Base-by-base conservation (phyloP, 2,113 vertebrate genomes). In the Brachyhypopomus gauderio region DNA sequence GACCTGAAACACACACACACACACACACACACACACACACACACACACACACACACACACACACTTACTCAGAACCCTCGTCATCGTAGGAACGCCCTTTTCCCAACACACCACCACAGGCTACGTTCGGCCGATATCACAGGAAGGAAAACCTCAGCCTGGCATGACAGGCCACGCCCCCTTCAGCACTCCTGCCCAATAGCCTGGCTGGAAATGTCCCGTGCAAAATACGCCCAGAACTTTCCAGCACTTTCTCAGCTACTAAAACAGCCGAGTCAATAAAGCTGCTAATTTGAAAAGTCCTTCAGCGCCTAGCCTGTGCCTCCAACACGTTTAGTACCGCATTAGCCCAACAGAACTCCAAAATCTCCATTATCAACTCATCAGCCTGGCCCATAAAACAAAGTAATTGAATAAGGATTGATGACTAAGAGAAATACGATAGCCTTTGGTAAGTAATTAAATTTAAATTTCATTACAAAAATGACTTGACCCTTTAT, bases 1-100 rank as follows among this genome's bases (percentile, higher is more conserved):
- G 85, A 99, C 98, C 97, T 99, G 87, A 22, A 45, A 3, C 0
- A 48, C 60, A 67, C 27, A 34, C 4, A 19, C 30, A 30, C 30
- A 30, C 30, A 30, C 30, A 30, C 30, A 30, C 30, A 30, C 30
- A 30, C 0, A 48, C 60, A 67, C 27, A 34, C 4, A 19, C 30
- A 30, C 30, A 30, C 30, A 30, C 30, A 30, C 30, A 30, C 30
- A 30, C 30, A 30, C 30, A 30, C 30, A 30, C 30, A 30, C 30
- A 30, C 30, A 30, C 30, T 2, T 3, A 30, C 30, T 30, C 30
- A 30, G 30, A n/a, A n/a, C n/a, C n/a, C n/a, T n/a, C n/a, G n/a
- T n/a, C n/a, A n/a, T n/a, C n/a, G n/a, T n/a, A n/a, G n/a, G n/a
- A n/a, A n/a, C n/a, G n/a, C n/a, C n/a, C n/a, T n/a, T n/a, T n/a